phyloP scores from a whole-genome alignment of 2,797 vertebrate genomes.

The Clarias platycephalus region DNA sequence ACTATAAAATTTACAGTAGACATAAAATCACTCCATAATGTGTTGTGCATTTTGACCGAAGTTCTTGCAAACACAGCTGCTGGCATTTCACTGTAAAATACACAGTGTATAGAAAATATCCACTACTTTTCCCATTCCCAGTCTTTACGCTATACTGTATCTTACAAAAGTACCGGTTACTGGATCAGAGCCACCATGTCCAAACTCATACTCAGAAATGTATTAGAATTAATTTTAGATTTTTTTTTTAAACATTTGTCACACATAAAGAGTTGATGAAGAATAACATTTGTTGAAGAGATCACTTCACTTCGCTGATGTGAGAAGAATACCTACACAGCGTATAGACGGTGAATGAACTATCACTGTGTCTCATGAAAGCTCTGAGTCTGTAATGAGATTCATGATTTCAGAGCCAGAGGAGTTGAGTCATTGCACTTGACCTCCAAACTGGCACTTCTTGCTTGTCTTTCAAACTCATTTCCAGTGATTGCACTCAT shows the following conservation, averaged over 20 bases:
- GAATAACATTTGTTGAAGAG: not conserved
- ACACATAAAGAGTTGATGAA: not conserved
- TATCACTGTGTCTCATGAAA: slow-evolving; percentile 10
- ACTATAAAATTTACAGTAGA: no score
- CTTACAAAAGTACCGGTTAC: not conserved
- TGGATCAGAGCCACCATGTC: not conserved
- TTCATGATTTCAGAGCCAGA: slow-evolving; percentile 31
- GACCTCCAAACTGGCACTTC: slow-evolving; percentile 15
- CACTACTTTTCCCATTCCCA: not conserved
- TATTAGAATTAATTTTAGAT: not conserved
- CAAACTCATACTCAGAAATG: not conserved
- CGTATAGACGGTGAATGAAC: not conserved
- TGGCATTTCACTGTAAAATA: not conserved
- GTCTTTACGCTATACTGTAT: not conserved
- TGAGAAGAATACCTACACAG: not conserved
- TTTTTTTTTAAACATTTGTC: not conserved
- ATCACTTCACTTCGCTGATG: not conserved
- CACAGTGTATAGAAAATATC: not conserved
- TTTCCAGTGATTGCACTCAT: slow-evolving; percentile 52
- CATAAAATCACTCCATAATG: no score
- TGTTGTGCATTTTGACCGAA: no score
- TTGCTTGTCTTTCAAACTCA: slow-evolving; percentile 38
- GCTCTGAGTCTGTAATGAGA: slow-evolving; percentile 23
- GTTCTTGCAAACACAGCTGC: no score
- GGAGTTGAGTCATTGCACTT: slow-evolving; percentile 29